Conservation (phyloP, 2,797 vertebrate genomes). For the Tangara arthus region DNA sequence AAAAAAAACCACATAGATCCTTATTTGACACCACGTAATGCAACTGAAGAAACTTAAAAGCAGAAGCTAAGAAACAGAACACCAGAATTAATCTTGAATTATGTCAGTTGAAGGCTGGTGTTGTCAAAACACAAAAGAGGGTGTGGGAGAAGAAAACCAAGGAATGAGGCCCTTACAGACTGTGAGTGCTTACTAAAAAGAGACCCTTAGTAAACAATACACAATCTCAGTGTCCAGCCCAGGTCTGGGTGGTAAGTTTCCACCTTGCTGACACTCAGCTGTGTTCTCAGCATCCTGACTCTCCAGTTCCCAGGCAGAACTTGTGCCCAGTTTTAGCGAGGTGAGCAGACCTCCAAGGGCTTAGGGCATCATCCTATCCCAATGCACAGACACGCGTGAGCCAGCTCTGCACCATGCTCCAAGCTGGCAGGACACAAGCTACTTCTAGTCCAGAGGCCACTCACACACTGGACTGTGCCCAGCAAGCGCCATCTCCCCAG, state of each 20-base stretch:
- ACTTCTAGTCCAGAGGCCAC: neutral
- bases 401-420: neutral
- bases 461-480: neutral
- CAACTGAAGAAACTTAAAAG: neutral
- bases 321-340: rapidly evolving
- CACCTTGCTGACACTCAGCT: neutral
- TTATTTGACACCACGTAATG: neutral
- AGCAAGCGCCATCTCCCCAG: neutral
- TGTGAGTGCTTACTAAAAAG: neutral
- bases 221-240: neutral
- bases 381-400: neutral
- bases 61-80: neutral
- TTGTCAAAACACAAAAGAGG: neutral
- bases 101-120: neutral
- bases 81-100: neutral
- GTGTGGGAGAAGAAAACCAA: neutral
- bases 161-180: neutral
- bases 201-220: neutral
- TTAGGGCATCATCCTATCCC: neutral
- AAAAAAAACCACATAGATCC: neutral
- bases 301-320: neutral
- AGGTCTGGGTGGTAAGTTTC: neutral
- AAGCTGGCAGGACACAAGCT: neutral
- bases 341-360: neutral
- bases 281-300: neutral